phyloP scores from a whole-genome alignment of 2,797 vertebrate species.

The Acanthurus leucopareius region DNA sequence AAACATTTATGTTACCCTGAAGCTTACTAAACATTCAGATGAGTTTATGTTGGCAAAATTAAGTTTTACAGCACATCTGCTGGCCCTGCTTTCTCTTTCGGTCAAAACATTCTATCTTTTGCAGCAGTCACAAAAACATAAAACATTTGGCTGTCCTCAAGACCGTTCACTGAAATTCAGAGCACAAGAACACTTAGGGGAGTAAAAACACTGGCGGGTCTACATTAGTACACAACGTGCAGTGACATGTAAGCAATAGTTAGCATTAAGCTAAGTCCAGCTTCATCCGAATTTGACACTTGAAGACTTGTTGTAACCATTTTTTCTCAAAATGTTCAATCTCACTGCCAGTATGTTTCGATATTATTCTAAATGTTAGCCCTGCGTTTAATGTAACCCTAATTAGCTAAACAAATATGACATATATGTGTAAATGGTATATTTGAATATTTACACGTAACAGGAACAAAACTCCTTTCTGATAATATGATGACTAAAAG shows the following conservation, averaged over 20 bases:
- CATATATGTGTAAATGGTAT: too few relatives aligned
- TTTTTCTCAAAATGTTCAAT: too few relatives aligned
- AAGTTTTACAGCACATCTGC: constrained; percentile 37
- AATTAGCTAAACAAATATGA: too few relatives aligned
- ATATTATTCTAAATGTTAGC: background rate
- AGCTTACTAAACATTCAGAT: constrained; percentile 64
- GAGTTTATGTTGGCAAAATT: background rate
- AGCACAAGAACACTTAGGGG: background rate
- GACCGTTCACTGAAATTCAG: background rate
- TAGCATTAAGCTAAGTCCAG: background rate
- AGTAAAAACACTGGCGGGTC: background rate
- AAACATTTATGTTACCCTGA: constrained; percentile 65
- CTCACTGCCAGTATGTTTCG: too few relatives aligned
- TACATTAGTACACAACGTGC: background rate
- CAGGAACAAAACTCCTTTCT: background rate
- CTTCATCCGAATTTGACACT: background rate
- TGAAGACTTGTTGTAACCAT: too few relatives aligned
- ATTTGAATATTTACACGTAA: background rate
- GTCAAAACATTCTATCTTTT: constrained; percentile 19
- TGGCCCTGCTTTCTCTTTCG: constrained; percentile 8
- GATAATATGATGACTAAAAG: background rate
- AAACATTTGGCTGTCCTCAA: background rate
- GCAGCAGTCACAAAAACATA: background rate
- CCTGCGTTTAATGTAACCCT: background rate
- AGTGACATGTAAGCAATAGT: background rate